Evolutionary conservation across 2,797 vertebrate species (phyloP).

Genomic region (Chanos chanos): DNA sequence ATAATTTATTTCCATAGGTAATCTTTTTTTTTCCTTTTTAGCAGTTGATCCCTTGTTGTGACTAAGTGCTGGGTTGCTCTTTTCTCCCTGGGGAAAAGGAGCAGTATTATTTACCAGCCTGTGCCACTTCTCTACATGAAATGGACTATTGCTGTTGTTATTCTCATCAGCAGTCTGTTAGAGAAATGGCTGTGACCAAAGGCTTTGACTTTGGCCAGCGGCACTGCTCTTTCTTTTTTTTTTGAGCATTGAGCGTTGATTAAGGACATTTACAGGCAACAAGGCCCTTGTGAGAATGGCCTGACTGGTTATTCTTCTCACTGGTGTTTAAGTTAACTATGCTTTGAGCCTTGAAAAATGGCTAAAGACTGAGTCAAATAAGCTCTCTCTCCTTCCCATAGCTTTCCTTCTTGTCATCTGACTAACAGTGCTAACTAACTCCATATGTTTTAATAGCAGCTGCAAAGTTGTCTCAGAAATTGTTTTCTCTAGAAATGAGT

Average conservation of each 20-base stretch:
- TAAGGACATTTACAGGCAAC: constrained; percentile 30
- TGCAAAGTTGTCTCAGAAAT: too few relatives aligned
- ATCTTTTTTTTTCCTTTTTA: too few relatives aligned
- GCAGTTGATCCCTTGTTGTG: too few relatives aligned
- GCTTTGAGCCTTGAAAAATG: constrained; percentile 9
- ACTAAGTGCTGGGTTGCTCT: too few relatives aligned
- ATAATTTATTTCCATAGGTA: too few relatives aligned
- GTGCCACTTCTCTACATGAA: neutral
- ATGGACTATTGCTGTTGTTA: neutral
- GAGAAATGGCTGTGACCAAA: constrained; percentile 1
- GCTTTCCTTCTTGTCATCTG: neutral
- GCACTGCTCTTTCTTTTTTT: constrained; percentile 1
- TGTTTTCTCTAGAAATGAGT: too few relatives aligned
- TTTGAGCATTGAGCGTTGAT: constrained; percentile 16
- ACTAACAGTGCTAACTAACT: neutral
- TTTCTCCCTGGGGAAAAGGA: neutral
- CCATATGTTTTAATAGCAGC: too few relatives aligned
- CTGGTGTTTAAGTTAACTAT: constrained; percentile 44
- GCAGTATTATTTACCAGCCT: neutral
- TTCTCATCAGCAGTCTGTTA: neutral
- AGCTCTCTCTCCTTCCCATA: neutral
- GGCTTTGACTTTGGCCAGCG: neutral
- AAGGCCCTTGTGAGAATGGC: constrained; percentile 43
- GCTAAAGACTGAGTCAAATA: neutral
- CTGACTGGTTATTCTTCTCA: constrained; percentile 22